These are phyloP conservation scores for Teleogryllus occipitalis DNA, from an alignment of 1,140 invertebrate species.

Conservation along the genomic window DNA sequence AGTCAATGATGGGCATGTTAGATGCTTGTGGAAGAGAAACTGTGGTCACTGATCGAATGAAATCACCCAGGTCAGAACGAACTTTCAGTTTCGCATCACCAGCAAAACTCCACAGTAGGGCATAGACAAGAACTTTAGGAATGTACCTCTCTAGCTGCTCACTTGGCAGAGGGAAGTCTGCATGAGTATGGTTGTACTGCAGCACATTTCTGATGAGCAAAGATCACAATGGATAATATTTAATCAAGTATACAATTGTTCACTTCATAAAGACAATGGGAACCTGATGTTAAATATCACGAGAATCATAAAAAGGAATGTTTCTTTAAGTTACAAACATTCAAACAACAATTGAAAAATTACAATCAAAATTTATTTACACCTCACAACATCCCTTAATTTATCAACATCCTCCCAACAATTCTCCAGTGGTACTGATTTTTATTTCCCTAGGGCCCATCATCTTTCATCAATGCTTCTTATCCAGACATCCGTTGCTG, in stretches of 20 bases:
- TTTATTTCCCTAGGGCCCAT: too few species aligned
- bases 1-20: slow-evolving; percentile 90
- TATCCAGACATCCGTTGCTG: too few species aligned
- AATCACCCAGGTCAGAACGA: slow-evolving; percentile 87
- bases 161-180: slow-evolving; percentile 87
- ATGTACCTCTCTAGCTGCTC: slow-evolving; percentile 93
- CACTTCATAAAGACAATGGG: not conserved
- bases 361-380: too few species aligned
- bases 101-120: slow-evolving; percentile 93
- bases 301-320: slow-evolving; percentile 8
- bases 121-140: slow-evolving; percentile 86
- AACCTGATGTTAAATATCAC: not conserved
- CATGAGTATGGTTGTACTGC: slow-evolving; percentile 85
- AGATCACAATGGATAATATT: not conserved
- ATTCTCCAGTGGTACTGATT: too few species aligned
- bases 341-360: too few species aligned
- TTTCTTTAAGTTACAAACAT: not conserved
- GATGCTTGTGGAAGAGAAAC: slow-evolving; percentile 76
- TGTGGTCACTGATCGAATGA: slow-evolving; percentile 89
- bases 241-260: not conserved
- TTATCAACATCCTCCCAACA: too few species aligned
- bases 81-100: slow-evolving; percentile 97
- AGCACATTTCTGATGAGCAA: slow-evolving; percentile 65
- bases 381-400: too few species aligned
- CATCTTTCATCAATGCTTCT: too few species aligned